Percentiles rank a stretch among this genome's conserved stretches.
These are phyloP conservation scores for Actenoides hombroni DNA, from an alignment of 2,113 vertebrate species.

Conservation along the genomic window DNA sequence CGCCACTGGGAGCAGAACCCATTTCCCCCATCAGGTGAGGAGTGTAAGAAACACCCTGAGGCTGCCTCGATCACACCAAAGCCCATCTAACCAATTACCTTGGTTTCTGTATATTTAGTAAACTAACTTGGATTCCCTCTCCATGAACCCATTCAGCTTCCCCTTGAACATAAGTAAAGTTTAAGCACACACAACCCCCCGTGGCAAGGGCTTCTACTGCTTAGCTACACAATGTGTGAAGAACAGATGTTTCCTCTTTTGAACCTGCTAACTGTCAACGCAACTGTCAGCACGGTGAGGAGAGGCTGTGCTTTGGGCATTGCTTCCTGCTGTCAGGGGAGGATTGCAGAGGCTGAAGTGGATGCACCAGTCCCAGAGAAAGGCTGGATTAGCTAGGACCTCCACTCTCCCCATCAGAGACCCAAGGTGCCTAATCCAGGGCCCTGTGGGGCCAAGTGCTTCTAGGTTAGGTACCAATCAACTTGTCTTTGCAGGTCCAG, in stretches of 20 bases:
- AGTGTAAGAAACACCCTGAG: neutral
- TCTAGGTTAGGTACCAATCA: neutral
- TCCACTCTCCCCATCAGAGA: neutral
- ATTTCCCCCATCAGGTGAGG: neutral
- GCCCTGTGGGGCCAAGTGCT: neutral
- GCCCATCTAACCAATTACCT: neutral
- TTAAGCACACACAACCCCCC: neutral
- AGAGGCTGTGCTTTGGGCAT: neutral
- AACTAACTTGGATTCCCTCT: neutral
- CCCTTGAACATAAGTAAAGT: neutral
- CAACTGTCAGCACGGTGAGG: neutral
- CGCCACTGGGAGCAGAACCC: neutral
- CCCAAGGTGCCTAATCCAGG: neutral
- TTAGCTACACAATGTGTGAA: neutral
- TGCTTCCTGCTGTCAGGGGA: neutral
- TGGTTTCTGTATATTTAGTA: neutral
- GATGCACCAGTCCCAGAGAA: neutral
- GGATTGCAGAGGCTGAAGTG: neutral
- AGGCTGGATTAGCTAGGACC: neutral
- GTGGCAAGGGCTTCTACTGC: neutral
- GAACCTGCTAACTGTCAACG: neutral
- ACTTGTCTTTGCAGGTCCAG: neutral
- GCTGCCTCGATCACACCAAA: neutral
- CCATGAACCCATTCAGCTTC: neutral
- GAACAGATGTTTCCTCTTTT: neutral